Base-by-base conservation (phyloP, 2,888 invertebrate species). In the Piscicola geometra region DNA sequence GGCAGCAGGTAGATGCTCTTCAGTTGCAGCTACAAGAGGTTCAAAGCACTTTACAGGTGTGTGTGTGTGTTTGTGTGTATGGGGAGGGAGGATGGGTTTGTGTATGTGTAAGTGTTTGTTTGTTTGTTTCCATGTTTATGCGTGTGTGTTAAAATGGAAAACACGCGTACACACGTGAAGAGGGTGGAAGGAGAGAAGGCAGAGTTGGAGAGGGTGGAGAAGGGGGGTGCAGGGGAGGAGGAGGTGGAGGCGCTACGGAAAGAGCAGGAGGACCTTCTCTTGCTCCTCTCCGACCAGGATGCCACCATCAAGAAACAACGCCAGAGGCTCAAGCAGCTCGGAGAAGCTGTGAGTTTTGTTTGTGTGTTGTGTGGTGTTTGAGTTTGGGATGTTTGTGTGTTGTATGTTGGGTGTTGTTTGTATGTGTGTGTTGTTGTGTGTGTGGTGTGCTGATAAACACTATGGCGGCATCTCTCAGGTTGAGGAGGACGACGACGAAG, bases 221-320 rank as follows among this genome's bases (percentile, higher is more conserved):
- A 82, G 77, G 52, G 67, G 52, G 15, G 50, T 21, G 28, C 41
- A 71, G 82, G 81, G 25, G 83, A 84, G 71, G 82, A 81, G 25
- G 83, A 84, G 70, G 75, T 83, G 77, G 83, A 83, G 2, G 81
- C 88, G 79, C 82, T 93, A 78, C 90, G 89, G 82, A 92, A 91
- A 83, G 97, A 98, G 82, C 96, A 97, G 85, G 97, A 98, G 81
- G 95, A 97, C 86, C 86, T 98, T 78, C 86, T 98, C 76, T 91
- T 93, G 82, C 86, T 98, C 76, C 87, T 98, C 56, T 91, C 93
- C 0, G 94, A 97, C 84, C 95, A 97, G 88, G 96, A 91, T 81
- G 83, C 85, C 68, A 91, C 91, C 85, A 86, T 93, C 52, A 87
- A 87, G 68, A 87, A 89, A 72, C 92, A 91, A 85, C 90, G 89